These are phyloP conservation scores for Scrobipalpa costella DNA, from an alignment of 2,888 invertebrate genomes.

Conservation along the genomic window DNA sequence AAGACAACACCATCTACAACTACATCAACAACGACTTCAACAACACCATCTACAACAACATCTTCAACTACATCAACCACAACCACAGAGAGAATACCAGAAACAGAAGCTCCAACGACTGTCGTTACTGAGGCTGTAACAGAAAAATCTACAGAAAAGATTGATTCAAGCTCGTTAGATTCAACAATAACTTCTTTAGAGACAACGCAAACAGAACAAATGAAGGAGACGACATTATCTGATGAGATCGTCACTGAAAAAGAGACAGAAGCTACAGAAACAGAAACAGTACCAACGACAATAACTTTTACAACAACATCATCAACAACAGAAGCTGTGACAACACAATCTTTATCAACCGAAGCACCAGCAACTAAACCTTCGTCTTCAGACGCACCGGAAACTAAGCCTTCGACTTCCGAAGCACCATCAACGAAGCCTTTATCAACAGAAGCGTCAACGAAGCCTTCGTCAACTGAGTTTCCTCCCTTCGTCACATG, in stretches of 20 bases:
- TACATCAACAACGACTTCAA: slow-evolving; percentile 41
- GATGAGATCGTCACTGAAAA: slow-evolving; percentile 30
- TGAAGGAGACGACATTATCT: slow-evolving; percentile 34
- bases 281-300: slow-evolving; percentile 27
- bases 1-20: slow-evolving; percentile 41
- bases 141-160: slow-evolving; percentile 22
- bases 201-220: slow-evolving; percentile 24
- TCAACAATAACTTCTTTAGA: slow-evolving; percentile 10
- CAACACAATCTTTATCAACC: slow-evolving; percentile 32
- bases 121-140: slow-evolving; percentile 23
- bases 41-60: slow-evolving; percentile 40
- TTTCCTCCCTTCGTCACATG: slow-evolving; percentile 76
- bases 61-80: slow-evolving; percentile 41
- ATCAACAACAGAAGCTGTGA: slow-evolving; percentile 32
- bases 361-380: slow-evolving; percentile 32
- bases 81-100: slow-evolving; percentile 46
- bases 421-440: slow-evolving; percentile 36
- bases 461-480: slow-evolving; percentile 43
- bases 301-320: slow-evolving; percentile 36
- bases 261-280: slow-evolving; percentile 24
- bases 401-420: slow-evolving; percentile 31
- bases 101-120: slow-evolving; percentile 36
- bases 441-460: slow-evolving; percentile 26
- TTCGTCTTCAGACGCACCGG: slow-evolving; percentile 31
- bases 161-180: not conserved